phyloP scores from a whole-genome alignment of 2,888 invertebrate species.

The Parnassius glacialis region DNA sequence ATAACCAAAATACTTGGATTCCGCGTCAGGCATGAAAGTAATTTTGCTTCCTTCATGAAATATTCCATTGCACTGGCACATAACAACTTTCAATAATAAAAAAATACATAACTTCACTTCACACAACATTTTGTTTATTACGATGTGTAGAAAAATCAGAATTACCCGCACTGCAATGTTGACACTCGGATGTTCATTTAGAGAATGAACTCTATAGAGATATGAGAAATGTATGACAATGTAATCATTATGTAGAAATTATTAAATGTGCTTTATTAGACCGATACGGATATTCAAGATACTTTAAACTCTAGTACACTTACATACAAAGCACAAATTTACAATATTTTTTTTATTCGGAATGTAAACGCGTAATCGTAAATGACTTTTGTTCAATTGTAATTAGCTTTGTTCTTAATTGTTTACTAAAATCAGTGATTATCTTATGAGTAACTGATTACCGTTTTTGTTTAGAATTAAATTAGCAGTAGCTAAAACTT shows the following conservation, averaged over 20 bases:
- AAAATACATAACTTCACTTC: neutral
- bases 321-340: neutral
- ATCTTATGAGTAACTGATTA: too few species aligned
- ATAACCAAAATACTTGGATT: conserved; percentile 56
- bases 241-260: conserved; percentile 1
- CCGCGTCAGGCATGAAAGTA: conserved; percentile 43
- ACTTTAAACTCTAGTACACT: neutral
- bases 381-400: neutral
- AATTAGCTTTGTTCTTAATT: neutral
- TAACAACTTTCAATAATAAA: conserved; percentile 6
- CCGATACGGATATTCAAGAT: neutral
- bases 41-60: conserved; percentile 56
- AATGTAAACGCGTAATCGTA: neutral
- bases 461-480: too few species aligned
- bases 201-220: conserved; percentile 4
- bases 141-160: neutral
- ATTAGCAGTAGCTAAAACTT: too few species aligned
- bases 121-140: neutral
- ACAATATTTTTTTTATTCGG: neutral
- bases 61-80: conserved; percentile 36
- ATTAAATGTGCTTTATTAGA: neutral
- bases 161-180: neutral
- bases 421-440: neutral
- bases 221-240: conserved; percentile 1
- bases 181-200: neutral